These are phyloP conservation scores for Rhynchomys soricoides DNA, from an alignment of 2,113 vertebrate species.

Conservation along the genomic window DNA sequence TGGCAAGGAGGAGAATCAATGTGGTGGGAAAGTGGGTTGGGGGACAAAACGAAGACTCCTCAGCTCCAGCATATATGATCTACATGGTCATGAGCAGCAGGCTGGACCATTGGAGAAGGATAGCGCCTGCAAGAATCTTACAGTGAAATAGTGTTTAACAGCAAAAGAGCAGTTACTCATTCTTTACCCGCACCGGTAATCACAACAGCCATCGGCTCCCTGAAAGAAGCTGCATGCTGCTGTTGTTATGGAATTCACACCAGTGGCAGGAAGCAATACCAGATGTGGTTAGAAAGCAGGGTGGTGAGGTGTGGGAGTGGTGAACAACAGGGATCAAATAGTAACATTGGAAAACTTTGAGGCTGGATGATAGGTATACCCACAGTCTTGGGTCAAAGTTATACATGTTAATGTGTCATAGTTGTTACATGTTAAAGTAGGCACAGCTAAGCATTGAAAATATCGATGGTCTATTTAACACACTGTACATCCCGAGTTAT, in stretches of 20 bases:
- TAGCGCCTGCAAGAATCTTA: neutral
- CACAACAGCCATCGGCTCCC: neutral
- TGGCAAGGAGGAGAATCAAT: neutral
- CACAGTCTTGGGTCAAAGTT: neutral
- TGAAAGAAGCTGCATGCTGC: no score
- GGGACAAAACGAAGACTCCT: no score
- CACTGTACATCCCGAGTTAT: neutral
- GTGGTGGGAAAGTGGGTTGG: no score
- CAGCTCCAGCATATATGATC: no score
- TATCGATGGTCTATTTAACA: neutral
- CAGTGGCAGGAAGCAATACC: neutral
- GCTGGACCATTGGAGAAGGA: no score
- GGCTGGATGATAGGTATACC: no score
- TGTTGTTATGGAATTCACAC: neutral
- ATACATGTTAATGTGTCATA: neutral
- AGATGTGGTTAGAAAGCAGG: neutral
- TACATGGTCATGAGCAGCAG: no score
- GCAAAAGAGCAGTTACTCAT: neutral
- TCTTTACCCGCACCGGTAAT: neutral
- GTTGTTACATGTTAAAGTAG: neutral
- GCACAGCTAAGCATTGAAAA: neutral
- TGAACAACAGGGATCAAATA: neutral
- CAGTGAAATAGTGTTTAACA: neutral
- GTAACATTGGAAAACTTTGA: neutral
- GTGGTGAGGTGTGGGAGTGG: neutral